Percentiles rank a stretch among this genome's conserved stretches.
These are phyloP conservation scores for Zygaena filipendulae DNA, from an alignment of 2,888 invertebrate species.

Conservation along the genomic window DNA sequence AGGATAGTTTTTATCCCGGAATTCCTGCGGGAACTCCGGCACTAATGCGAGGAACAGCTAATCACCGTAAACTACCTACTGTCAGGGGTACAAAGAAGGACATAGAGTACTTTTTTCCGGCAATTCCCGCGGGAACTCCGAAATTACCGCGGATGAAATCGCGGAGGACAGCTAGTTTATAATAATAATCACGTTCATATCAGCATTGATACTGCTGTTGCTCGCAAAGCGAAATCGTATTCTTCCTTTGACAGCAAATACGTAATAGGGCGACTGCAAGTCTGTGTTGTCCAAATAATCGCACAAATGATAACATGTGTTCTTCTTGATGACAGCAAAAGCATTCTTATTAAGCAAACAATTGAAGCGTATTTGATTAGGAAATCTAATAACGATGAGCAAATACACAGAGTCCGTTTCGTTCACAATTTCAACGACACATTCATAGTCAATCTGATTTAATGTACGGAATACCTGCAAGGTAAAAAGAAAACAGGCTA, in stretches of 20 bases:
- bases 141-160: too few relatives aligned
- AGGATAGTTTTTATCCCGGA: too few relatives aligned
- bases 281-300: conserved; percentile 22
- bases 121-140: too few relatives aligned
- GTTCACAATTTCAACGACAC: conserved; percentile 37
- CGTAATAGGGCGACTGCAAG: conserved; percentile 26
- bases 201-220: conserved; percentile 49
- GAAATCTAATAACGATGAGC: conserved; percentile 39
- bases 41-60: too few relatives aligned
- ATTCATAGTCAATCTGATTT: conserved; percentile 38
- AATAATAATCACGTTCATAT: conserved; percentile 46
- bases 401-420: conserved; percentile 21
- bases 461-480: conserved; percentile 43
- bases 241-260: conserved; percentile 26
- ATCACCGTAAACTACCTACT: too few relatives aligned
- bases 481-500: too few relatives aligned
- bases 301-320: conserved; percentile 33
- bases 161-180: too few relatives aligned
- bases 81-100: too few relatives aligned
- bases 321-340: conserved; percentile 32
- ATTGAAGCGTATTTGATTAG: conserved; percentile 29
- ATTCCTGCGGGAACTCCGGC: too few relatives aligned
- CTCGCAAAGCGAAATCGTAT: conserved; percentile 40
- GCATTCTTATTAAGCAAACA: conserved; percentile 34
- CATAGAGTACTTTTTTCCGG: too few relatives aligned